Evolutionary conservation across 2,888 invertebrate species (phyloP).

Genomic region (Theretra japonica): DNA sequence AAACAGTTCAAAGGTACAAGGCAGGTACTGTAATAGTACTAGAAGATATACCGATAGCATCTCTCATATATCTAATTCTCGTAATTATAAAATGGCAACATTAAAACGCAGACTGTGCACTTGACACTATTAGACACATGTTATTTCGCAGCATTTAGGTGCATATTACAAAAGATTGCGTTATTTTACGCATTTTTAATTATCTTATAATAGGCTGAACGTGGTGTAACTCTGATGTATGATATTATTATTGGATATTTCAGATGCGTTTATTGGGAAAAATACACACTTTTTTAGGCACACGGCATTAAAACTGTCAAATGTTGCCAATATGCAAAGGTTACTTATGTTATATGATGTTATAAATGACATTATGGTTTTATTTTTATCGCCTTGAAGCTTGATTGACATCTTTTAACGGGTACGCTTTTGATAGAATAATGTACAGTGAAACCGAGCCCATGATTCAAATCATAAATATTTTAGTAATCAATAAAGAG

Average conservation of each 20-base stretch:
- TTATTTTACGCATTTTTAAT: slow-evolving; percentile 2
- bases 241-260: neutral
- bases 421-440: no score
- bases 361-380: no score
- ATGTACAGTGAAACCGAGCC: no score
- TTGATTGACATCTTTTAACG: no score
- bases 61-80: neutral
- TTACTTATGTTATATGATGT: no score
- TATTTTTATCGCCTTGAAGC: no score
- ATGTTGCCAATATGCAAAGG: neutral
- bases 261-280: neutral
- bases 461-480: no score
- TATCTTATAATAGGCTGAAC: neutral
- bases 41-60: neutral
- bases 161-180: neutral
- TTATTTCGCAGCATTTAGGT: neutral
- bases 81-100: slow-evolving; percentile 6
- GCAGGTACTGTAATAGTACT: neutral
- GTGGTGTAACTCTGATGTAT: neutral
- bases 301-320: neutral
- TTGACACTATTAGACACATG: neutral
- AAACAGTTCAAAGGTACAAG: neutral
- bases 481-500: no score
- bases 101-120: slow-evolving; percentile 5
- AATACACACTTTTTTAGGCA: neutral